Base-by-base conservation (phyloP, 2,113 vertebrate species). In the Toxotes jaculatrix region DNA sequence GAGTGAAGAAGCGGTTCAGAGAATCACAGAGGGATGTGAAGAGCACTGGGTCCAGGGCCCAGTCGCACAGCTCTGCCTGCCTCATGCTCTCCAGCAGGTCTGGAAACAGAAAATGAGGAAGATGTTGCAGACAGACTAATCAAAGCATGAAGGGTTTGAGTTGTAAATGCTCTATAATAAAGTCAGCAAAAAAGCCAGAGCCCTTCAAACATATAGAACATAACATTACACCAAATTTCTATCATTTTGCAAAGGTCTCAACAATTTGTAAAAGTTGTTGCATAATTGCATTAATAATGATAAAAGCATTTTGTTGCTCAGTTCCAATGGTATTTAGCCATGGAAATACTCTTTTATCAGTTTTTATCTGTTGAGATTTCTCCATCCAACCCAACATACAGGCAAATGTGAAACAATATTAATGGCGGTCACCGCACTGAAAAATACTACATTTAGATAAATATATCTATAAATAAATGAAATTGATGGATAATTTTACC, bases 11-110 rank as follows among this genome's bases (percentile, higher is more conserved):
- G 68, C 93, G 95, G 85, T 96, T 96, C 74, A 95, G 93, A 3
- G 95, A 96, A 89, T 96, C 95, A 43, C 95, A 96, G 45, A 96
- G 95, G 13, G 95, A 95, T 0, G 90, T 95, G 91, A 96, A 95
- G 76, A 95, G 89, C 0, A 75, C 31, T 0, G 95, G 94, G 61
- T 96, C 95, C 86, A 96, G 69, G 3, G 94, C 93, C 95, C 94
- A 96, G 57, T 96, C 95, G 7, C 93, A 94, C 34, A 95, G 92
- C 88, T 96, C 95, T 0, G 95, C 95, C 87, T 96, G 95, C 1
- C 94, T 91, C 94, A 96, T 96, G 90, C 95, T 95, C 82, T 95
- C 93, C 72, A 96, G 67, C 45, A 96, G 89, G 78, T 96, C 95
- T 96, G 86, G 23, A 49, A 73, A 49, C 27, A 75, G 2, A 77